A percentile compares a stretch with the other conserved stretches of the same genome.
These are phyloP conservation scores for Enteromius afrohamiltoni DNA, from an alignment of 2,797 vertebrate genomes.

Conservation along the genomic window DNA sequence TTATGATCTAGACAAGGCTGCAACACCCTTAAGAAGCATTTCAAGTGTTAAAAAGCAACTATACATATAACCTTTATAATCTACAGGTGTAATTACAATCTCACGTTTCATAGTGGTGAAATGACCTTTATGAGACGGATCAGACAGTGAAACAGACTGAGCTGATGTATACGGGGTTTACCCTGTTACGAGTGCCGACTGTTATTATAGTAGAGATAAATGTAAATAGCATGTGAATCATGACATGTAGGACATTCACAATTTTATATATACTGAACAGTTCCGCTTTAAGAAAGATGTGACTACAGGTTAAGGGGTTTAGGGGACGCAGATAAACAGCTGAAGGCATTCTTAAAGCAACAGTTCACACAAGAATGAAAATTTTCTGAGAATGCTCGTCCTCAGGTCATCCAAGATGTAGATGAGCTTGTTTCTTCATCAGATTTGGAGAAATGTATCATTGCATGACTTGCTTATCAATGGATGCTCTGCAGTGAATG, in stretches of 20 bases:
- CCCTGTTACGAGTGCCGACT: neutral
- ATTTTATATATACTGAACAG: neutral
- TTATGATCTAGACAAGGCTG: neutral
- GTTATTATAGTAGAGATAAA: neutral
- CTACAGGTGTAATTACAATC: neutral
- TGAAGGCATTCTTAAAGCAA: neutral
- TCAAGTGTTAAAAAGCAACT: neutral
- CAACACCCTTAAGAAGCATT: neutral
- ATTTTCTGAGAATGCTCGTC: neutral
- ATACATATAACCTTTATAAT: neutral
- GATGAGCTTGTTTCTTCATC: neutral
- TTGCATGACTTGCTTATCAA: neutral
- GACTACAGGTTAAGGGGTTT: conserved; percentile 8
- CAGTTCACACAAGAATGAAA: neutral
- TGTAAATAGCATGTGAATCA: neutral
- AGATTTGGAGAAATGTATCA: neutral
- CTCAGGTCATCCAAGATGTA: neutral
- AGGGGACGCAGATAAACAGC: neutral
- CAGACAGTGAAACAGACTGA: neutral
- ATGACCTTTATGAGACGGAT: neutral
- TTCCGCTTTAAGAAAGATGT: neutral
- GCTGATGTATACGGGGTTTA: neutral
- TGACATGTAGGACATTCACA: neutral
- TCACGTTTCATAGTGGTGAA: neutral
- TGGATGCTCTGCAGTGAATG: neutral